A percentile compares a stretch with the other conserved stretches of the same genome.
These are phyloP conservation scores for Macaria liturata DNA, from an alignment of 2,888 invertebrate species.

Conservation along the genomic window DNA sequence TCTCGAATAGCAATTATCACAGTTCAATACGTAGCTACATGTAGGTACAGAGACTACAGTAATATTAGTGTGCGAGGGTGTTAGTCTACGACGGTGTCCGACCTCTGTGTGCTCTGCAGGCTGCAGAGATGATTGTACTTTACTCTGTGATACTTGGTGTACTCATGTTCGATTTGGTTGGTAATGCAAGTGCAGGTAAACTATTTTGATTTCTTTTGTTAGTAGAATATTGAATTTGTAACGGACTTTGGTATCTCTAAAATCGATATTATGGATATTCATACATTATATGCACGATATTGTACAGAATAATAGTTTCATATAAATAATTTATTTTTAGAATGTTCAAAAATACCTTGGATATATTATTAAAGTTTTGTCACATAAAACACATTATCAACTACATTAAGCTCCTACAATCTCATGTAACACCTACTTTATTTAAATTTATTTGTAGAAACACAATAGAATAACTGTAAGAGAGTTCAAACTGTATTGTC, in stretches of 20 bases:
- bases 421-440: neutral
- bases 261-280: no score
- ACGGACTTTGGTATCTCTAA: no score
- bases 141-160: slow-evolving; percentile 31
- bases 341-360: no score
- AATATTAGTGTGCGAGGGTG: slow-evolving; percentile 47
- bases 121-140: slow-evolving; percentile 49
- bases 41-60: slow-evolving; percentile 23
- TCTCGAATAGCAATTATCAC: slow-evolving; percentile 20
- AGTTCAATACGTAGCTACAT: slow-evolving; percentile 13
- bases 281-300: no score
- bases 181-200: neutral
- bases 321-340: no score
- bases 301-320: no score
- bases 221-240: neutral
- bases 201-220: neutral
- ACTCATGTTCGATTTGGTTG: slow-evolving; percentile 4
- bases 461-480: neutral
- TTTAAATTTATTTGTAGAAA: neutral
- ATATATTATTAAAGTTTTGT: no score
- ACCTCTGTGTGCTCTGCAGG: slow-evolving; percentile 35
- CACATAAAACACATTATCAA: neutral
- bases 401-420: neutral
- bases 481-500: slow-evolving; percentile 5
- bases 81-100: slow-evolving; percentile 42